Evolutionary conservation across 2,797 vertebrate genomes (phyloP), one percentile per base, ranked within the genome.

Genomic region (Cottoperca gobio): DNA sequence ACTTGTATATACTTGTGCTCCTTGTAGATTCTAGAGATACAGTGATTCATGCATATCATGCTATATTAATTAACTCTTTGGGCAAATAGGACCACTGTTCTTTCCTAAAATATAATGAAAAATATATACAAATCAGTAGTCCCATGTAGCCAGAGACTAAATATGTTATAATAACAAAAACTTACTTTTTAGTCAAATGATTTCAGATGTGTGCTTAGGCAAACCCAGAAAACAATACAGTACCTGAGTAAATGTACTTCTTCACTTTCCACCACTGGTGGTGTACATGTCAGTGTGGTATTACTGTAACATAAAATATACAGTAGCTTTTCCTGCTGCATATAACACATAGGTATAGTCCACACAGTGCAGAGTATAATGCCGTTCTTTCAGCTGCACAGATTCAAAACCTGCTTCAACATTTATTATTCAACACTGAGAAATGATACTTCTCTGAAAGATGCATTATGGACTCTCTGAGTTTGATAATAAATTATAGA

Each of bases 341-440:
- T 63, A 52, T 61, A 35, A 74, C 45, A 67, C 48, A 58, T 19
- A 69, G n/a, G 23, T 40, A 7, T 16, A 49, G 54, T 23, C 42
- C 70, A 23, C 26, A 61, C 28, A 59, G 58, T 54, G 37, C 55
- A 58, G 14, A 57, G 35, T 70, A 54, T 61, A 79, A 62, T 55
- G 50, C 48, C 28, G 42, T 33, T 46, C 74, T 82, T 77, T 85
- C 71, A 82, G 68, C 73, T 62, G 74, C 79, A 78, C 78, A 60
- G 66, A 80, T 70, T 86, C 42, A 67, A 80, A 88, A 76, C 46
- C 53, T 69, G 54, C 64, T 86, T 71, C 61, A 83, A 78, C 65
- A 91, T 94, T 57, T 78, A 92, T 94, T 85, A 94, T 94, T 93
- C 53, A 93, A 26, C 53, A 31, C 48, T 13, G 50, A 78, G 71